These are phyloP conservation scores for Crax fasciolata DNA, from an alignment of 2,797 vertebrate genomes.

Conservation along the genomic window DNA sequence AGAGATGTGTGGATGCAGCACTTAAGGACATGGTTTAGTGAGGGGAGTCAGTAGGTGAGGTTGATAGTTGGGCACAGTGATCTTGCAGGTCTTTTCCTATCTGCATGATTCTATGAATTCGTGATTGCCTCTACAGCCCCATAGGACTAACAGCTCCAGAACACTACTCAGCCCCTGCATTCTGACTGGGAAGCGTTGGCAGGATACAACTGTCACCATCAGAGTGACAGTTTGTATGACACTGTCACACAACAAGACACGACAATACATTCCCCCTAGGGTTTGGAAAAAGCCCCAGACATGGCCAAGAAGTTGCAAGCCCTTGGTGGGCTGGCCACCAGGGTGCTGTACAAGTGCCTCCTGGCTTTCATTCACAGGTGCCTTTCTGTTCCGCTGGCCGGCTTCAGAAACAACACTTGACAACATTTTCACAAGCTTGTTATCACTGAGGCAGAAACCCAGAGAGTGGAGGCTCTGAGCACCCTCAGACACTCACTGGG, in stretches of 20 bases:
- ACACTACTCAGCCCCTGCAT: not conserved
- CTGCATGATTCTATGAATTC: not conserved
- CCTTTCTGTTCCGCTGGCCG: not conserved
- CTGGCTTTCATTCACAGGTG: not conserved
- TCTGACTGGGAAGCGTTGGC: not conserved
- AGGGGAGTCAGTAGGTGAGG: too few species aligned
- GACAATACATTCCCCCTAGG: not conserved
- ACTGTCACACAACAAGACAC: too few species aligned
- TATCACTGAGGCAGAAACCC: not conserved
- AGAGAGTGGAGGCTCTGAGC: not conserved
- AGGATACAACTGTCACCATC: not conserved
- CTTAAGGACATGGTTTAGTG: too few species aligned
- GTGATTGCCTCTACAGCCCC: not conserved
- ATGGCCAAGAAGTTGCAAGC: not conserved
- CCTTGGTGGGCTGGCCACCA: accelerated
- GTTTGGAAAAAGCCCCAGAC: not conserved
- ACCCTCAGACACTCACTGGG: accelerated
- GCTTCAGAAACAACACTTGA: not conserved
- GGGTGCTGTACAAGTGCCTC: not conserved
- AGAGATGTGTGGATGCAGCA: too few species aligned
- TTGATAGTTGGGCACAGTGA: not conserved
- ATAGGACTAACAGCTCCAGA: not conserved
- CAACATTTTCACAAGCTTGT: not conserved
- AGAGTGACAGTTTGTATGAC: not conserved
- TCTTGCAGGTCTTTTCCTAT: not conserved